Percentiles rank a stretch among this genome's conserved stretches.
Conservation (phyloP, 1,140 invertebrate species). For the Pachyrhynchus sulphureomaculatus region DNA sequence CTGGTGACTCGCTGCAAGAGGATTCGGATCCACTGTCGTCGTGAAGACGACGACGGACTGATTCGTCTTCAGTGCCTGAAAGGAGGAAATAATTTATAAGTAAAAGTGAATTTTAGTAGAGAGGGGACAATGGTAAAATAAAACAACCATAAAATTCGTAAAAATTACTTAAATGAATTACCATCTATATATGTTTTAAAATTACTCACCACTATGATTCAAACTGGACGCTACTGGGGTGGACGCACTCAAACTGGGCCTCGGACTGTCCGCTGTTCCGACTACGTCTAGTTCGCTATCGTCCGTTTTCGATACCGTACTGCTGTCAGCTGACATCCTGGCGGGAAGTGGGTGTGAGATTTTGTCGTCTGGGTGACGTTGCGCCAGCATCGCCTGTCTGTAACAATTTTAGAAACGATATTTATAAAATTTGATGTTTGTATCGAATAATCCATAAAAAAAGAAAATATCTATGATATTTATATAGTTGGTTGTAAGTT, state of each 20-base stretch:
- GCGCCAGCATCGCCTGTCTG: slow-evolving; percentile 83
- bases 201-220: slow-evolving; percentile 45
- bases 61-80: slow-evolving; percentile 49
- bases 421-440: slow-evolving; percentile 31
- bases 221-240: slow-evolving; percentile 43
- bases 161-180: too few species aligned
- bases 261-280: slow-evolving; percentile 74
- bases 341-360: slow-evolving; percentile 53
- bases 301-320: slow-evolving; percentile 64
- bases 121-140: too few species aligned
- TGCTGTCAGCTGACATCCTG: slow-evolving; percentile 50
- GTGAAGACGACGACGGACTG: slow-evolving; percentile 57
- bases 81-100: slow-evolving; percentile 16
- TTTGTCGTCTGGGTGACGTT: slow-evolving; percentile 58
- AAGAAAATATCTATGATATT: too few species aligned
- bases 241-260: slow-evolving; percentile 53
- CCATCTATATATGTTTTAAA: too few species aligned
- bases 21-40: slow-evolving; percentile 67
- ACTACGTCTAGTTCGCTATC: slow-evolving; percentile 87
- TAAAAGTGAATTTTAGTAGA: too few species aligned
- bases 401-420: slow-evolving; percentile 46
- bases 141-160: too few species aligned
- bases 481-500: too few species aligned
- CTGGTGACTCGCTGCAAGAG: slow-evolving; percentile 62
- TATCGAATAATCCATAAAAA: too few species aligned